Evolutionary conservation across 2,797 vertebrate species (phyloP).

Genomic region (Rhinatrema bivittatum): DNA sequence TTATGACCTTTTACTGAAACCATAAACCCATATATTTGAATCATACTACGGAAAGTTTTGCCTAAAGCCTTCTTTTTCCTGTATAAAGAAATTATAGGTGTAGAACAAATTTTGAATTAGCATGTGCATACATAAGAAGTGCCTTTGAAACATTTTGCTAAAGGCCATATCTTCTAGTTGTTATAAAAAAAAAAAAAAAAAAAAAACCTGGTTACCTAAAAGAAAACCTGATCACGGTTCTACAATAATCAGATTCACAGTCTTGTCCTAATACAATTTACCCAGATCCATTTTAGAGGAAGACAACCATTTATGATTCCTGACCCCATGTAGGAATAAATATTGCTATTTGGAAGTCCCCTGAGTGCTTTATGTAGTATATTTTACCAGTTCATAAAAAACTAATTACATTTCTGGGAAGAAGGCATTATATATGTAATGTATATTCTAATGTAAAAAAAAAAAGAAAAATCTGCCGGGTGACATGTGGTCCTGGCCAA

Average conservation of each 20-base stretch:
- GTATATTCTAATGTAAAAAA: constrained; percentile 32
- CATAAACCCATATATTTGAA: constrained; percentile 35
- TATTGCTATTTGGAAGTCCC: constrained; percentile 82
- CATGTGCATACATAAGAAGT: constrained; percentile 39
- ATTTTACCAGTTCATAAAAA: constrained; percentile 88
- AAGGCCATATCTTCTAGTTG: constrained; percentile 71
- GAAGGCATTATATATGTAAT: constrained; percentile 22
- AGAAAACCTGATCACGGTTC: constrained; percentile 80
- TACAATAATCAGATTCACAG: constrained; percentile 94
- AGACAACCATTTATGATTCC: constrained; percentile 96
- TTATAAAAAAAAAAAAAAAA: no score
- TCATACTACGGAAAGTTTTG: constrained; percentile 29
- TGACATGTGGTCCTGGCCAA: constrained; percentile 22
- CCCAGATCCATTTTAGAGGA: constrained; percentile 91
- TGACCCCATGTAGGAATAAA: constrained; percentile 86
- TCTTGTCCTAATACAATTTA: constrained; percentile 96
- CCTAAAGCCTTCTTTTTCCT: constrained; percentile 45
- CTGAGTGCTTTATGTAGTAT: constrained; percentile 82
- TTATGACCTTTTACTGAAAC: constrained; percentile 36
- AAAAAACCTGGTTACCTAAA: constrained; percentile 84
- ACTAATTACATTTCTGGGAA: constrained; percentile 78
- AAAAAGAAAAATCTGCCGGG: neutral
- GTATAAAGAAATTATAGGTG: constrained; percentile 49
- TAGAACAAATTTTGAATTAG: constrained; percentile 49
- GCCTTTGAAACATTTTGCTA: constrained; percentile 75